These are phyloP conservation scores for Globia sparganii DNA, from an alignment of 2,888 invertebrate species.

Conservation along the genomic window DNA sequence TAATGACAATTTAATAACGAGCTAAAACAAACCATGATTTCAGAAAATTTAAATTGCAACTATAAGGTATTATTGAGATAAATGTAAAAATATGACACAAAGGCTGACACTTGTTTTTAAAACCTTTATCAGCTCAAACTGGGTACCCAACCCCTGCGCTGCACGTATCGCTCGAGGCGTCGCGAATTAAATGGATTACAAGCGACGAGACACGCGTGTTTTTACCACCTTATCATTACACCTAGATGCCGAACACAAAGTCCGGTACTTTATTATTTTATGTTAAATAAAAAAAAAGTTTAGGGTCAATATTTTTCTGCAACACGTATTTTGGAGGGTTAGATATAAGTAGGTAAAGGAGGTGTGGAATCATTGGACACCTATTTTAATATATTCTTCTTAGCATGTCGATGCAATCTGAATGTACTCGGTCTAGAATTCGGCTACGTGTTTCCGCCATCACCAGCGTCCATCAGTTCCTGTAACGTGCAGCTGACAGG, in stretches of 20 bases:
- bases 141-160: slow-evolving; percentile 40
- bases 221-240: slow-evolving; percentile 62
- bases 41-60: too few relatives aligned
- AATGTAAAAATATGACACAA: background rate
- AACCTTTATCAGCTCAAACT: slow-evolving; percentile 30
- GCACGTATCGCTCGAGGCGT: slow-evolving; percentile 62
- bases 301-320: background rate
- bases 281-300: background rate
- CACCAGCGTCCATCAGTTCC: too few relatives aligned
- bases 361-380: background rate
- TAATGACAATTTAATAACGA: background rate
- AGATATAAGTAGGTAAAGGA: background rate
- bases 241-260: slow-evolving; percentile 40
- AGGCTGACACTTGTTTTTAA: background rate
- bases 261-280: slow-evolving; percentile 25
- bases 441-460: too few relatives aligned
- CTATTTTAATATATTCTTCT: background rate
- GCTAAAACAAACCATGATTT: background rate
- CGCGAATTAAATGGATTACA: slow-evolving; percentile 59
- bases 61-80: background rate
- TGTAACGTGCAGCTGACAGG: too few relatives aligned
- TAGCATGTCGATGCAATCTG: too few relatives aligned
- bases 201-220: slow-evolving; percentile 60
- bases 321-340: slow-evolving; percentile 3
- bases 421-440: too few relatives aligned